Evolutionary conservation across 2,888 invertebrate species (phyloP).

Genomic region (Archaeoteleia sp.): DNA sequence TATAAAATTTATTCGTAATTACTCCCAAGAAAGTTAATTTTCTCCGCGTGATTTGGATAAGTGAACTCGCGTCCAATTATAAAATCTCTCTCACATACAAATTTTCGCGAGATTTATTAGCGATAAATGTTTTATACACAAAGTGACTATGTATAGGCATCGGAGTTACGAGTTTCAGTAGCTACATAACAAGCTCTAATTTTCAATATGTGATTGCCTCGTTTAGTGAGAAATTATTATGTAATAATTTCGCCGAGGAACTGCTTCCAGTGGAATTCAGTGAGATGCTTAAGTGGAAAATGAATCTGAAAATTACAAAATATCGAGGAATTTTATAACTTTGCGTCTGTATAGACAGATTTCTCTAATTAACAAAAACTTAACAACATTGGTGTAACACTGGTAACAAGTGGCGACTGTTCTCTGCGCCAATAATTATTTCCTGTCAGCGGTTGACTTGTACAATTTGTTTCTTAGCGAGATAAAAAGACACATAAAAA

Average conservation of each 20-base stretch:
- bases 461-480: too few species aligned
- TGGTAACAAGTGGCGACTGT: too few species aligned
- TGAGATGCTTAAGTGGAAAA: constrained; percentile 4
- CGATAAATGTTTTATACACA: constrained; percentile 25
- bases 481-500: too few species aligned
- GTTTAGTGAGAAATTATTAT: constrained; percentile 21
- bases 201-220: constrained; percentile 23
- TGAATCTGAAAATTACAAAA: constrained; percentile 7
- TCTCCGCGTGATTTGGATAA: constrained; percentile 25
- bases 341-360: too few species aligned
- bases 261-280: background rate
- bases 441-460: too few species aligned
- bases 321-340: too few species aligned
- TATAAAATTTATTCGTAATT: background rate
- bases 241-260: constrained; percentile 3
- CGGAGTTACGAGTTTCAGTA: constrained; percentile 7
- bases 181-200: constrained; percentile 20
- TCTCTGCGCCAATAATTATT: too few species aligned
- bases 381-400: too few species aligned
- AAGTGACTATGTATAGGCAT: constrained; percentile 5
- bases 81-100: constrained; percentile 23
- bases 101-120: constrained; percentile 23
- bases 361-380: too few species aligned
- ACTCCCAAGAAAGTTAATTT: constrained; percentile 23
- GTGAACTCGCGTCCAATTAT: constrained; percentile 14